Evolutionary conservation across 2,113 vertebrate genomes (phyloP).

Genomic region (Morone chrysops): DNA sequence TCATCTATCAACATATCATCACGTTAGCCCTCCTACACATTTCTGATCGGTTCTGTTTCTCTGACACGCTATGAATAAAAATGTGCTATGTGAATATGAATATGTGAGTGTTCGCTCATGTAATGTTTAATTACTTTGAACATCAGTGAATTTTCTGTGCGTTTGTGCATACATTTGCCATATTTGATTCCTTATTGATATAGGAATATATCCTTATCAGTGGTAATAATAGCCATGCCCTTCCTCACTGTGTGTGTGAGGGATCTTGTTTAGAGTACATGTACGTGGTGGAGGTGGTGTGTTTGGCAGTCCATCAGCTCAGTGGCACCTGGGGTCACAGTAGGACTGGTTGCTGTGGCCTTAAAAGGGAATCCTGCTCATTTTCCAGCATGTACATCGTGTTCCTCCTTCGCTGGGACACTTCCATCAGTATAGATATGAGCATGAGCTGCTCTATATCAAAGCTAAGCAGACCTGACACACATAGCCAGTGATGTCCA

Average conservation of each 20-base stretch:
- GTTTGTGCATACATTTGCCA: neutral
- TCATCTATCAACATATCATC: too few relatives aligned
- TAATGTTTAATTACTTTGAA: too few relatives aligned
- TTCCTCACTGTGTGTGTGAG: neutral
- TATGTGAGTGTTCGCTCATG: too few relatives aligned
- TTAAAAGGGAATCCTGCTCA: constrained; percentile 29
- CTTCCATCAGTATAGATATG: neutral
- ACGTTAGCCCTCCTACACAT: too few relatives aligned
- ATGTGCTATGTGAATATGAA: too few relatives aligned
- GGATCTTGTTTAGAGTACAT: neutral
- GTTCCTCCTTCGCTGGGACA: neutral
- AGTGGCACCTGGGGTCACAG: neutral
- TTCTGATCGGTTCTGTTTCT: too few relatives aligned
- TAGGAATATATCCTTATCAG: neutral
- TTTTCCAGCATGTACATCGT: neutral
- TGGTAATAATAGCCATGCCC: neutral
- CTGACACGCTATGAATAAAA: too few relatives aligned
- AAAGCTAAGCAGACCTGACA: neutral
- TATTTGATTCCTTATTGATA: neutral
- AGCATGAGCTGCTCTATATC: neutral
- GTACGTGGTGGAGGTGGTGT: neutral
- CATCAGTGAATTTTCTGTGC: neutral
- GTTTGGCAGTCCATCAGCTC: neutral
- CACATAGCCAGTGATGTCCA: neutral
- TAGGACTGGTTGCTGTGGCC: neutral